Base-by-base conservation (phyloP, 2,797 vertebrate species). In the Sardinella longiceps region DNA sequence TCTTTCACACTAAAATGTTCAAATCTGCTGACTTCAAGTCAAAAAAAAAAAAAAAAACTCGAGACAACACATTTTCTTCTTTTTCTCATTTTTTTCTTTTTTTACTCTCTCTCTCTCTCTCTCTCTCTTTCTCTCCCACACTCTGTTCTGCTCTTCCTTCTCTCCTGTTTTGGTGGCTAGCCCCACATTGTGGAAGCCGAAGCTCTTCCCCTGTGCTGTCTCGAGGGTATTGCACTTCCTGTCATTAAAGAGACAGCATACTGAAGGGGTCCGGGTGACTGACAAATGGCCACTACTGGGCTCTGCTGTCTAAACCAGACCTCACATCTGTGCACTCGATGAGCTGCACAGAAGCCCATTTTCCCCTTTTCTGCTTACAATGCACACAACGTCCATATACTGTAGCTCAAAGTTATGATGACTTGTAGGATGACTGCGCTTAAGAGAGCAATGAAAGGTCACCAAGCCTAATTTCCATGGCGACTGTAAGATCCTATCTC, bases 171-270 rank as follows among this genome's bases (percentile, higher is more conserved):
- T 70, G 10, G 14, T 70, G 63, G 63, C 28, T 15, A 70, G 63
- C 28, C 25, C 63, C 63, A 70, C 63, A 70, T 30, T 70, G 37
- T 28, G 63, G 63, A 70, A 70, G 63, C 63, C 12, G 63, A 33
- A 30, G 28, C 63, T 30, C 63, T 70, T 70, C 63, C 63, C 63
- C 63, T 33, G 63, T 5, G 63, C 63, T 33, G 63, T 70, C 63
- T 70, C 63, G 11, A 39, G 66, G 33, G 66, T 74, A 74, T 74
- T 39, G 14, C 33, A 74, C 66, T 93, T 95, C 92, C 93, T 94
- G 93, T 92, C 92, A 91, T 94, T 95, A 94, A 93, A 95, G 90
- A 94, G 91, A 94, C 93, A 92, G 93, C 87, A 86, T 89, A 86
- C 87, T 88, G 88, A 87, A 85, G 74, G 82, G 92, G 88, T 84